Evolutionary conservation across 2,113 vertebrate genomes (phyloP).

Genomic region (Ibidorhyncha struthersii): DNA sequence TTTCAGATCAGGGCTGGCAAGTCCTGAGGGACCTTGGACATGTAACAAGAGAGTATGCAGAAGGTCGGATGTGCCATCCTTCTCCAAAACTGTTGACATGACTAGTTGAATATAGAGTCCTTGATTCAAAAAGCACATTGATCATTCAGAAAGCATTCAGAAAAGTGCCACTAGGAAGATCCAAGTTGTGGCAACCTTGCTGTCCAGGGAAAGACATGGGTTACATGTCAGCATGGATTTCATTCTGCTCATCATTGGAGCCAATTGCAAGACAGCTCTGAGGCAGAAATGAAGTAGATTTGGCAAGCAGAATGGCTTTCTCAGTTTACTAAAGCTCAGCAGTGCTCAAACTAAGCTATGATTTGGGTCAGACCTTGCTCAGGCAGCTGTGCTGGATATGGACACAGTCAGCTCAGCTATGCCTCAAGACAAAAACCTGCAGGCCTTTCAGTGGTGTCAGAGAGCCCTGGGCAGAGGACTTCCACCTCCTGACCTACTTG

Average conservation of each 20-base stretch:
- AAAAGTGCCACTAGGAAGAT: background rate
- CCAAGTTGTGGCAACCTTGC: background rate
- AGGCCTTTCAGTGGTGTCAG: background rate
- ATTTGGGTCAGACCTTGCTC: background rate
- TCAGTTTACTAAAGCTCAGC: background rate
- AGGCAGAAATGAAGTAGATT: background rate
- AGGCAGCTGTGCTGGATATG: background rate
- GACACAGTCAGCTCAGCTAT: background rate
- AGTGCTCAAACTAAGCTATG: background rate
- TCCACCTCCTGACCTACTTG: background rate
- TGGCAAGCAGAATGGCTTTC: background rate
- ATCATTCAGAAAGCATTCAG: background rate
- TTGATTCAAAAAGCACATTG: background rate
- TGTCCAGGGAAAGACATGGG: background rate
- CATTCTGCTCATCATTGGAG: background rate
- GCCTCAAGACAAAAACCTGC: background rate
- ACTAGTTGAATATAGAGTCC: background rate
- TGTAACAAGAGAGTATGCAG: background rate
- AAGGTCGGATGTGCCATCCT: background rate
- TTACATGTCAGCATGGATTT: background rate
- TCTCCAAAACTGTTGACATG: background rate
- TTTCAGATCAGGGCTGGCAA: background rate
- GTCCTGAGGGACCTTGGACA: background rate
- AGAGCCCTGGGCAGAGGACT: background rate
- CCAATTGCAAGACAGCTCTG: background rate